A percentile compares a stretch with the other conserved stretches of the same genome.
These are phyloP conservation scores for Benthosema pterotum DNA, from an alignment of 2,797 vertebrate genomes.

Conservation along the genomic window DNA sequence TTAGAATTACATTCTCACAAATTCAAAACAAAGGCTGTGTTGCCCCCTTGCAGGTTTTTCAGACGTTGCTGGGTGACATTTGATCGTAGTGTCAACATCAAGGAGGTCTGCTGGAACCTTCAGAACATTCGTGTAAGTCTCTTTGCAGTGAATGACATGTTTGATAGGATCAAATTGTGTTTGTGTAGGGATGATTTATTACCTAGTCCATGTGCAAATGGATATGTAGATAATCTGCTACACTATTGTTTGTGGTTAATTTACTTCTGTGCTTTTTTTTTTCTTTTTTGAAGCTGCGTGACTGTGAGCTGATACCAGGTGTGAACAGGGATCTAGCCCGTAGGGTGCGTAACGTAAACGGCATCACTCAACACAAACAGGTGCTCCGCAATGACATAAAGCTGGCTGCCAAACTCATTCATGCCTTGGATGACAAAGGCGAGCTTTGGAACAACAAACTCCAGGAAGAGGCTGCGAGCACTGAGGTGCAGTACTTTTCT, in stretches of 20 bases:
- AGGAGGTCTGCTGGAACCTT: constrained; percentile 94
- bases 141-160: too few species aligned
- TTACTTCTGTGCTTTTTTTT: constrained; percentile 24
- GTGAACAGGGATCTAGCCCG: constrained; percentile 91
- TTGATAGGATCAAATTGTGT: neutral
- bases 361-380: constrained; percentile 92
- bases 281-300: constrained; percentile 80
- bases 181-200: neutral
- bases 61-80: constrained; percentile 93
- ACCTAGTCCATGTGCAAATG: neutral
- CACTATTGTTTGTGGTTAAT: too few species aligned
- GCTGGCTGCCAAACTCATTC: constrained; percentile 90
- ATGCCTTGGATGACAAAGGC: constrained; percentile 87
- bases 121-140: constrained; percentile 91
- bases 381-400: constrained; percentile 94
- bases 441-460: constrained; percentile 83
- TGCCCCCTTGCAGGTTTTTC: constrained; percentile 82
- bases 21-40: neutral
- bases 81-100: constrained; percentile 91
- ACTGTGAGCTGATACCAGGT: constrained; percentile 91
- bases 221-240: too few species aligned
- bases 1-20: neutral
- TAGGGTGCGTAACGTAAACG: constrained; percentile 88
- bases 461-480: constrained; percentile 65
- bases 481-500: constrained; percentile 61